These are phyloP conservation scores for Dicranocentrus wangi DNA, from an alignment of 2,888 invertebrate species.

Conservation along the genomic window DNA sequence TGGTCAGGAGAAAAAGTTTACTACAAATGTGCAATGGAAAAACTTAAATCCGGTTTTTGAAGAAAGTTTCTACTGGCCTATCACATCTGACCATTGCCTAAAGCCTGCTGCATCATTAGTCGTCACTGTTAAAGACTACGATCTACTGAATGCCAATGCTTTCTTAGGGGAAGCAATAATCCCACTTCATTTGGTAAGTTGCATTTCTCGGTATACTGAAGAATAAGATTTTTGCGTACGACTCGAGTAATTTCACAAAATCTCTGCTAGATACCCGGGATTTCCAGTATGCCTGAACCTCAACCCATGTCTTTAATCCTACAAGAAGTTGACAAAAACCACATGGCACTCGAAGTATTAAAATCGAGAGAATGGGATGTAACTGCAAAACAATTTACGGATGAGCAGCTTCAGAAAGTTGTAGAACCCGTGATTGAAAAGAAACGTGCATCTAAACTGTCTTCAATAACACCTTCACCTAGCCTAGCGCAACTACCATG, in stretches of 20 bases:
- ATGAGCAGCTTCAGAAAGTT: slow-evolving; percentile 40
- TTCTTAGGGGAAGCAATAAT: slow-evolving; percentile 71
- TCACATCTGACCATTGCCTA: slow-evolving; percentile 52
- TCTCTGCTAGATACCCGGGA: slow-evolving; percentile 71
- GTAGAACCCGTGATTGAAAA: slow-evolving; percentile 25
- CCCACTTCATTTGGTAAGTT: slow-evolving; percentile 63
- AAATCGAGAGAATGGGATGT: slow-evolving; percentile 66
- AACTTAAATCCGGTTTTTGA: slow-evolving; percentile 69
- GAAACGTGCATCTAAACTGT: background rate
- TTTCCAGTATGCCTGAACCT: slow-evolving; percentile 60
- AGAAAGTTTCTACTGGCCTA: slow-evolving; percentile 68
- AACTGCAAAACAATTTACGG: slow-evolving; percentile 53
- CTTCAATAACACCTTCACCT: no score
- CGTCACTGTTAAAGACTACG: slow-evolving; percentile 70
- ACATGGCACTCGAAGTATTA: slow-evolving; percentile 60
- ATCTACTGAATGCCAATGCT: slow-evolving; percentile 64
- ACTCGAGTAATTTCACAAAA: slow-evolving; percentile 11
- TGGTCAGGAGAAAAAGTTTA: slow-evolving; percentile 49
- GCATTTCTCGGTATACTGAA: no score
- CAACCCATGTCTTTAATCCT: slow-evolving; percentile 70
- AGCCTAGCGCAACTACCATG: no score
- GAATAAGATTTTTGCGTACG: background rate
- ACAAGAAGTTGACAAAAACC: slow-evolving; percentile 47
- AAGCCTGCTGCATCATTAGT: slow-evolving; percentile 58
- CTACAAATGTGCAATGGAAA: slow-evolving; percentile 58